Percentiles rank a stretch among this genome's conserved stretches.
Conservation (phyloP, 2,113 vertebrate species). For the Clarias macrocephalus region DNA sequence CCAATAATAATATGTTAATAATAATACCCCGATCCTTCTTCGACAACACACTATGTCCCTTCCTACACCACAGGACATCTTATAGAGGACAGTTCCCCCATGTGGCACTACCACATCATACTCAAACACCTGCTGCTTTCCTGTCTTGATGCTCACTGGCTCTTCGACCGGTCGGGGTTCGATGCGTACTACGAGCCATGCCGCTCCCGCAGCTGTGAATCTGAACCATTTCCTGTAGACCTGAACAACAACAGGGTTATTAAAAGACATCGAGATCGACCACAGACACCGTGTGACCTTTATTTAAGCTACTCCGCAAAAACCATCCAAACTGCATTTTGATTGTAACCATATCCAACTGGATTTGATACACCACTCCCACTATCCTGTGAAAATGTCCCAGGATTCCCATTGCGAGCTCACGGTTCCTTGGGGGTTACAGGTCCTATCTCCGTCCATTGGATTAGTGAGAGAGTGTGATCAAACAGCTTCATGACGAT, state of each 20-base stretch:
- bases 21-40: not conserved
- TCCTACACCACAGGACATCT: not conserved
- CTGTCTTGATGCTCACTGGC: not conserved
- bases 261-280: not conserved
- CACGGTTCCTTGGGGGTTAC: not conserved
- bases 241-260: not conserved
- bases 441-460: not conserved
- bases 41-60: not conserved
- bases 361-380: not conserved
- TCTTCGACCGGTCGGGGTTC: not conserved
- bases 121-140: not conserved
- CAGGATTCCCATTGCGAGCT: not conserved
- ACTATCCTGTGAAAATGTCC: not conserved
- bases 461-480: not conserved
- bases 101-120: not conserved
- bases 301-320: not conserved
- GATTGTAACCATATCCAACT: no score
- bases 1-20: no score
- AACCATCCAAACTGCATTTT: not conserved
- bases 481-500: not conserved
- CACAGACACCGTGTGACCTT: not conserved
- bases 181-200: not conserved
- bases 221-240: not conserved
- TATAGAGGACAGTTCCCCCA: not conserved
- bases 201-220: not conserved